Evolutionary conservation across 1,140 invertebrate species (phyloP), one percentile per base, ranked within the genome.

Genomic region (Lordiphosa stackelbergi): DNA sequence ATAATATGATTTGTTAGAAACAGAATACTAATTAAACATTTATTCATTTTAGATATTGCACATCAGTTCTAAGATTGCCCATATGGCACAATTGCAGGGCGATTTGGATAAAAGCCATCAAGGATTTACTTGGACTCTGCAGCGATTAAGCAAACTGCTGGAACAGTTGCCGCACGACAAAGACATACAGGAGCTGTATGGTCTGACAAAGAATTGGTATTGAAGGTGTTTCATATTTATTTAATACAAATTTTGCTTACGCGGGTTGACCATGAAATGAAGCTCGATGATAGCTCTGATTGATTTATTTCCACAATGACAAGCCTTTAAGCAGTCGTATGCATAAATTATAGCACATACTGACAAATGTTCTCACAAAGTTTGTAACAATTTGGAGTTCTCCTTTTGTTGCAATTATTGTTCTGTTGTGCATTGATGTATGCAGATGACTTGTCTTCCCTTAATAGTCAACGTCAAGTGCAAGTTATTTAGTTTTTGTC

Each of bases 61-160:
- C 48, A 87, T 88, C 1, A 95, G 93, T 72, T 87, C 93, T 6
- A 93, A 93, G 86, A 81, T 93, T 57, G 91, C 93, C 0, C 91
- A 92, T 74, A 91, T 92, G 69, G 91, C 90, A 40, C 90, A 93
- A 71, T 71, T 91, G 37, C 89, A 89, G 62, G 89, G 90, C n/a
- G 88, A 93, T n/a, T 69, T 88, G 43, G 88, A 90, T 28, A 92
- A 93, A 85, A 93, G 94, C 13, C 90, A 92, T 34, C 77, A 89
- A 40, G 95, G 95, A 0, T 95, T 93, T 64, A 88, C 90, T 41
- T 95, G 92, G 89, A 95, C 94, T 73, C 84, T 95, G 10, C 73
- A 92, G 28, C 88, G 91, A 63, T 90, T 94, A 57, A 81, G 92
- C 55, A 88, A 91, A n/a, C 38, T 81, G 3, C 11, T 85, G 2